phyloP scores from a whole-genome alignment of 2,797 vertebrate genomes.

The Philypnodon macrostomus region DNA sequence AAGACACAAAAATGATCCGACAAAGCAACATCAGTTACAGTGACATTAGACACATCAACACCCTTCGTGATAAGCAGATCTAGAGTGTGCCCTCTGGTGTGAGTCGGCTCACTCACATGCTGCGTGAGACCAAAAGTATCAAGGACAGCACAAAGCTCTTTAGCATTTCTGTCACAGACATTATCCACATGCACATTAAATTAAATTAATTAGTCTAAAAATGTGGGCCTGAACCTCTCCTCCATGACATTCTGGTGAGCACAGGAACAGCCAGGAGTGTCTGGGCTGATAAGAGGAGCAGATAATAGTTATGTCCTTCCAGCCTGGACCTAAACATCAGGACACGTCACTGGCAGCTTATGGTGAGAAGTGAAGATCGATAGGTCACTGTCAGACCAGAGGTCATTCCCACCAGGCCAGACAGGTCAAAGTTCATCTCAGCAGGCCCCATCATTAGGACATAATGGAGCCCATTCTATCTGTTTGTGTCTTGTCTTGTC shows the following conservation, averaged over 20 bases:
- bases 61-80: not conserved
- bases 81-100: not conserved
- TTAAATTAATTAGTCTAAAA: constrained; percentile 31
- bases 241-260: constrained; percentile 29
- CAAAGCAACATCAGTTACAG: not conserved
- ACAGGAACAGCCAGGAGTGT: constrained; percentile 50
- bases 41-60: not conserved
- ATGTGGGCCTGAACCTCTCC: constrained; percentile 38
- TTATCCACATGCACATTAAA: too few species aligned
- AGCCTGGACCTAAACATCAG: not conserved
- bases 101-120: too few species aligned
- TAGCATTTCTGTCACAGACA: constrained; percentile 31
- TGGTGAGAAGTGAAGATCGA: constrained; percentile 44
- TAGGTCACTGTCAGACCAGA: constrained; percentile 33
- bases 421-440: constrained; percentile 51
- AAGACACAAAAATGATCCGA: constrained; percentile 4
- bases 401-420: constrained; percentile 57
- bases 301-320: constrained; percentile 42
- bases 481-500: constrained; percentile 42
- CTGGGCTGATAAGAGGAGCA: constrained; percentile 53
- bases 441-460: constrained; percentile 48
- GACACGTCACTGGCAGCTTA: constrained; percentile 21
- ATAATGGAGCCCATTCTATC: constrained; percentile 44
- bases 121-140: not conserved
- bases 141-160: not conserved